These are phyloP conservation scores for Planococcus citri DNA, from an alignment of 1,140 invertebrate genomes.

Conservation along the genomic window DNA sequence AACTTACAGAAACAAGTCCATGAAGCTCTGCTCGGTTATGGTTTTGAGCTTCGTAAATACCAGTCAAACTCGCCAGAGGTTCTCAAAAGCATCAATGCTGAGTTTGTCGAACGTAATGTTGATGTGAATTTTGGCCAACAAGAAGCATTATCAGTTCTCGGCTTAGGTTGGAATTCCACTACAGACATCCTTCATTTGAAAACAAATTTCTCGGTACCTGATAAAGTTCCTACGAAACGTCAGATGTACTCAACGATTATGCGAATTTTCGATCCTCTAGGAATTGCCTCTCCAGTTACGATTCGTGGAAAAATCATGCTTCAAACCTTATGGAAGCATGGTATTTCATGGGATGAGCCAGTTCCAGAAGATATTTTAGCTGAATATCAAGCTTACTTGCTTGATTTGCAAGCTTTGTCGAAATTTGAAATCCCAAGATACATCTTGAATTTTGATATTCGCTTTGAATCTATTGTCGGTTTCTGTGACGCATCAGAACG, in stretches of 20 bases:
- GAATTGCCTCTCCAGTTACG: neutral
- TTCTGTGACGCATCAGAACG: conserved; percentile 32
- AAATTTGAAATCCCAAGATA: neutral
- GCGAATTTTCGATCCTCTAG: conserved; percentile 19
- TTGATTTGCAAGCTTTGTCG: neutral
- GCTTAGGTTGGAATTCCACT: neutral
- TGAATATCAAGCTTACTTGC: conserved; percentile 18
- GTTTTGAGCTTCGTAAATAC: conserved; percentile 14
- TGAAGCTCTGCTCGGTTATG: neutral
- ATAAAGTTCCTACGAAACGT: neutral
- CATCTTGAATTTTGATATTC: neutral
- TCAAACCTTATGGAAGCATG: neutral
- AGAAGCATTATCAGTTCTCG: conserved; percentile 5
- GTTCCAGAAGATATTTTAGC: neutral
- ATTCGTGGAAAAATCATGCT: conserved; percentile 13
- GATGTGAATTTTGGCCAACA: neutral
- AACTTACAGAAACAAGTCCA: neutral
- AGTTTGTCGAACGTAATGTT: neutral
- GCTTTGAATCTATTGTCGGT: neutral
- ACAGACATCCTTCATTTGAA: neutral
- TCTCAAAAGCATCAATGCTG: neutral
- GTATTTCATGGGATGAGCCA: neutral
- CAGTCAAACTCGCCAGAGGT: neutral
- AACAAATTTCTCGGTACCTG: neutral
- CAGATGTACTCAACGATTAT: neutral